These are phyloP conservation scores for Drosophila parvula DNA, from an alignment of 1,140 invertebrate species.

Conservation along the genomic window DNA sequence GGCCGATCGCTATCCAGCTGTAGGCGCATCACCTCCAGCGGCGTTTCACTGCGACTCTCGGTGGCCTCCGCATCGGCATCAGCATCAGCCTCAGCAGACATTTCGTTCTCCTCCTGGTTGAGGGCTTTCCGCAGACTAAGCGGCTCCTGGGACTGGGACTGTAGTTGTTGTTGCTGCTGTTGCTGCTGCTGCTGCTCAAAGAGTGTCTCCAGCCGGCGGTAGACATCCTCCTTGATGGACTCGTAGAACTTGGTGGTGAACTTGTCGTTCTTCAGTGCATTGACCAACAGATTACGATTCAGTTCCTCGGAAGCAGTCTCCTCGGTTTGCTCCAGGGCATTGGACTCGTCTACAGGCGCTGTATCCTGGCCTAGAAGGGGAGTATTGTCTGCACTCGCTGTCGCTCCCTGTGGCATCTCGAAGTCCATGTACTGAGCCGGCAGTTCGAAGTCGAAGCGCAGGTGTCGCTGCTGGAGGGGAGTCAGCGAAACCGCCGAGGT, in stretches of 20 bases:
- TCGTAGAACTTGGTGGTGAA: slow-evolving; percentile 87
- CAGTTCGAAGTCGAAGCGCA: slow-evolving; percentile 68
- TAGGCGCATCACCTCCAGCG: slow-evolving; percentile 28
- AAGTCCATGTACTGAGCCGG: slow-evolving; percentile 64
- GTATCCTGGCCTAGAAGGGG: slow-evolving; percentile 54
- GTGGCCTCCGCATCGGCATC: slow-evolving; percentile 49
- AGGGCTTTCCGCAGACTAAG: slow-evolving; percentile 48
- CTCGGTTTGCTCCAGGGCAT: slow-evolving; percentile 62
- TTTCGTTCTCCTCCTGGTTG: slow-evolving; percentile 44
- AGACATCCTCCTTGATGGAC: slow-evolving; percentile 88
- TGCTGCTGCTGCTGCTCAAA: slow-evolving; percentile 87
- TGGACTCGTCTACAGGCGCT: slow-evolving; percentile 49
- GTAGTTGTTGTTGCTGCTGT: slow-evolving; percentile 69
- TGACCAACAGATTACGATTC: slow-evolving; percentile 79
- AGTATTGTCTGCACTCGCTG: slow-evolving; percentile 9
- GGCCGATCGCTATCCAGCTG: slow-evolving; percentile 59
- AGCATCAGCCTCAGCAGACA: slow-evolving; percentile 11
- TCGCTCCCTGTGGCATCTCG: slow-evolving; percentile 28
- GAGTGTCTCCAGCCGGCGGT: slow-evolving; percentile 88
- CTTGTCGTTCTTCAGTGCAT: slow-evolving; percentile 81
- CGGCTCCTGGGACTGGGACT: slow-evolving; percentile 82
- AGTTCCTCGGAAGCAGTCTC: slow-evolving; percentile 80
- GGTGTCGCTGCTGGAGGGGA: slow-evolving; percentile 79
- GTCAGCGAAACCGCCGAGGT: slow-evolving; percentile 61
- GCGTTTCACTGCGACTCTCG: slow-evolving; percentile 64